Evolutionary conservation across 2,797 vertebrate species (phyloP).

Genomic region (Macrochelys suwanniensis): DNA sequence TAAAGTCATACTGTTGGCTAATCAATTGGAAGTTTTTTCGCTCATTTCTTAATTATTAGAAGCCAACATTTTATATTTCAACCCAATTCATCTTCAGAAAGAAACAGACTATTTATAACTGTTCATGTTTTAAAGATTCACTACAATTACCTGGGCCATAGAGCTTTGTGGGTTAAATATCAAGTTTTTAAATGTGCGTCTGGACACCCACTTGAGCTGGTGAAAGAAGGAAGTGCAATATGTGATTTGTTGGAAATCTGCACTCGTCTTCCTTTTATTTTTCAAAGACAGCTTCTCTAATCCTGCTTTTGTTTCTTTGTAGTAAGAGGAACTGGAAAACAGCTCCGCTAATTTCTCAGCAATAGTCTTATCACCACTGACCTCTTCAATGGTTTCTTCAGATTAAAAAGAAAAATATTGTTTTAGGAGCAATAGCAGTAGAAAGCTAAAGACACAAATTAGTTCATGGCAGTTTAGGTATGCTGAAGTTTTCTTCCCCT

Average conservation of each 20-base stretch:
- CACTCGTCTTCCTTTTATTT: conserved; percentile 56
- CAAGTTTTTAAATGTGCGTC: conserved; percentile 89
- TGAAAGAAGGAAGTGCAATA: conserved; percentile 89
- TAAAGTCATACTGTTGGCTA: not conserved
- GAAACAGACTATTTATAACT: not conserved
- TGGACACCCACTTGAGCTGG: conserved; percentile 89
- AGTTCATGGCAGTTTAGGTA: not conserved
- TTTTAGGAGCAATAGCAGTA: not conserved
- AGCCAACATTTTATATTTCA: not conserved
- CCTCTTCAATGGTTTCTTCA: not conserved
- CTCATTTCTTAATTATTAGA: not conserved
- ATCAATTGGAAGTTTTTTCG: not conserved
- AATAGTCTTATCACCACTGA: conserved; percentile 63
- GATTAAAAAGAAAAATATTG: conserved; percentile 26
- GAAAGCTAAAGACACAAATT: not conserved
- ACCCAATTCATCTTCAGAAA: not conserved
- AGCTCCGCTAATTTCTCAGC: conserved; percentile 78
- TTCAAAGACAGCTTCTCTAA: conserved; percentile 79
- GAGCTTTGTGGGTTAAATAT: conserved; percentile 89
- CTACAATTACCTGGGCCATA: conserved; percentile 81
- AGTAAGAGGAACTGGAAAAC: conserved; percentile 80
- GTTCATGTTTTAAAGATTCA: not conserved
- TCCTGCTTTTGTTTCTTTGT: conserved; percentile 75
- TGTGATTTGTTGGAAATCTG: conserved; percentile 72
- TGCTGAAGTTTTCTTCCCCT: not conserved